phyloP scores from a whole-genome alignment of 2,113 vertebrate species.

The Oriolus oriolus region DNA sequence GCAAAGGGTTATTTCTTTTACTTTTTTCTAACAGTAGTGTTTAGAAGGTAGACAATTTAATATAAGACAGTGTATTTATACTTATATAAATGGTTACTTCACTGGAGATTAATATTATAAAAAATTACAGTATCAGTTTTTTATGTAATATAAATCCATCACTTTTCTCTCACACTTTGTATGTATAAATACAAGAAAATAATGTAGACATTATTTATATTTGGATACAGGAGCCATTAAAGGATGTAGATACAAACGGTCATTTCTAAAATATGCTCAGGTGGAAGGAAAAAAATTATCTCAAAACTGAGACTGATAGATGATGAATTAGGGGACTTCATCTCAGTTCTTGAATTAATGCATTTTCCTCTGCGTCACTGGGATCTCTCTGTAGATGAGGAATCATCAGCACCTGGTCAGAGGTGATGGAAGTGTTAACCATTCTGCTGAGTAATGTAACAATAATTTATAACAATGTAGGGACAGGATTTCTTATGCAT shows the following conservation, averaged over 20 bases:
- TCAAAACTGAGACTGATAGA: neutral
- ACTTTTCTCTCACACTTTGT: neutral
- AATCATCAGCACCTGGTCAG: neutral
- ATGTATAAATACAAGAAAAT: neutral
- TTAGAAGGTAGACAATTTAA: neutral
- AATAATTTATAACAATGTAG: neutral
- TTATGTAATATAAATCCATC: neutral
- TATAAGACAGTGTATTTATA: neutral
- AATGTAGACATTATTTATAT: neutral
- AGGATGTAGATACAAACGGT: neutral
- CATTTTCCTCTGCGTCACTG: neutral
- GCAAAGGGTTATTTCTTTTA: neutral
- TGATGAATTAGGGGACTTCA: neutral
- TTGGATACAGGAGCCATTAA: neutral
- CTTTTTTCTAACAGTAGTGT: neutral
- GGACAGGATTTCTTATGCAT: neutral
- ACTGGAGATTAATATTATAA: neutral
- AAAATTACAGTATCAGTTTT: neutral
- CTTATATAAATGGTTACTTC: neutral
- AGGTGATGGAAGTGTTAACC: neutral
- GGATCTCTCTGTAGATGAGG: neutral
- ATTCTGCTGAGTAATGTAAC: neutral
- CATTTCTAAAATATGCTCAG: neutral
- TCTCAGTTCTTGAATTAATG: neutral
- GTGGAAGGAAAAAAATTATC: neutral